These are phyloP conservation scores for Dendroctonus valens DNA, from an alignment of 1,140 invertebrate genomes.

Conservation along the genomic window DNA sequence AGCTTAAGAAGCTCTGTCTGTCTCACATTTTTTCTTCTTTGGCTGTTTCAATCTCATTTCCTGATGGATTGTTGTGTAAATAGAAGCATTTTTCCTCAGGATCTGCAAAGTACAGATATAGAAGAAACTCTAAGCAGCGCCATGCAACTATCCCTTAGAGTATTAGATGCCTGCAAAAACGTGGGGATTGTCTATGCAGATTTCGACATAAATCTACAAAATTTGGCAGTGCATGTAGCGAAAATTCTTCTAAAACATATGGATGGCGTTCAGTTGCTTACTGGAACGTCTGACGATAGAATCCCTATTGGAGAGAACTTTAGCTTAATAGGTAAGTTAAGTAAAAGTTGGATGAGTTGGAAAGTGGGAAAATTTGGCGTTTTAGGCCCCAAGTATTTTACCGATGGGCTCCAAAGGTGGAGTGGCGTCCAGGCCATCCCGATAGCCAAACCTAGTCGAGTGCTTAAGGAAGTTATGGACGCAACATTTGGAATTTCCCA, in stretches of 20 bases:
- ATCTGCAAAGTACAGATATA: not conserved
- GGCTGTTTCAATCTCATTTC: too few species aligned
- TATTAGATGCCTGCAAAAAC: conserved; percentile 15
- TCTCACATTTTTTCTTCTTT: too few species aligned
- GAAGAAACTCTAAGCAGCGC: not conserved
- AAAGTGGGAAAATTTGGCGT: not conserved
- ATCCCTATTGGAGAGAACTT: not conserved
- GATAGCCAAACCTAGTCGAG: conserved; percentile 16
- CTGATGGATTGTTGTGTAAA: too few species aligned
- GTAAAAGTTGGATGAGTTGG: not conserved
- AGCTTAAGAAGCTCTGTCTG: too few species aligned
- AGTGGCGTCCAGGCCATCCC: conserved; percentile 1
- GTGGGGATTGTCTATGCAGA: conserved; percentile 12
- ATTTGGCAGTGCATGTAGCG: conserved; percentile 8
- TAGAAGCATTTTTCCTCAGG: too few species aligned
- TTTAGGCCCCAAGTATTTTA: conserved; percentile 18
- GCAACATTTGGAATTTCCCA: conserved; percentile 14
- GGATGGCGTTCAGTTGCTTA: conserved; percentile 4
- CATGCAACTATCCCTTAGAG: conserved; percentile 3
- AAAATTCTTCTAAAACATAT: conserved; percentile 3
- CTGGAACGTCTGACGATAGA: conserved; percentile 6
- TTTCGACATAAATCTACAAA: conserved; percentile 8
- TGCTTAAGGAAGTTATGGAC: not conserved
- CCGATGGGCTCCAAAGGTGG: conserved; percentile 17
- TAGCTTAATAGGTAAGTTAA: conserved; percentile 10